Percentiles rank a stretch among this genome's conserved stretches.
phyloP scores from a whole-genome alignment of 2,888 invertebrate species.

The Pemphredon lugubris region DNA sequence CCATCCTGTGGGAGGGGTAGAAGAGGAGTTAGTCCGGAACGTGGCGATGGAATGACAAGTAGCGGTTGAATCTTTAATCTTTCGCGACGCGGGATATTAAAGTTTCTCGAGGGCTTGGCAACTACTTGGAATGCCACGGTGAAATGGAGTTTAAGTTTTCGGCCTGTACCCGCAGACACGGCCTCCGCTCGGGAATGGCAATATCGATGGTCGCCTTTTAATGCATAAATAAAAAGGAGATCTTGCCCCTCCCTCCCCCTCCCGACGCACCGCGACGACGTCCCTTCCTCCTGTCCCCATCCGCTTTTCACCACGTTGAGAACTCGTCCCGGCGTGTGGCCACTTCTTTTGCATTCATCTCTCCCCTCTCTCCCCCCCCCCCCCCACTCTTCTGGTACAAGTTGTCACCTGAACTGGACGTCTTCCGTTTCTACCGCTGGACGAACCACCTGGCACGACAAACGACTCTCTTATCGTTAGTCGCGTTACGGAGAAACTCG shows the following conservation, averaged over 20 bases:
- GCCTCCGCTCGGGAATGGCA: constrained; percentile 35
- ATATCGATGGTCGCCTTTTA: constrained; percentile 64
- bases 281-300: neutral
- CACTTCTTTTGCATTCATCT: constrained; percentile 9
- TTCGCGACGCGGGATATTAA: constrained; percentile 74
- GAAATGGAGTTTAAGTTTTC: constrained; percentile 69
- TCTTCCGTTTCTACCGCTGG: neutral
- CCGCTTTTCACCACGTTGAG: neutral
- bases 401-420: neutral
- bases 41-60: constrained; percentile 76
- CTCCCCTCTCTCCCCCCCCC: neutral
- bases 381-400: neutral
- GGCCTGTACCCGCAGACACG: constrained; percentile 28
- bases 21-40: constrained; percentile 30
- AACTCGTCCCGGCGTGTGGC: constrained; percentile 29
- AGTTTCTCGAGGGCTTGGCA: constrained; percentile 73
- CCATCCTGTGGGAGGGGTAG: constrained; percentile 21
- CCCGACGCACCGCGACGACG: no score
- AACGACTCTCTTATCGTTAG: neutral
- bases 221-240: constrained; percentile 60
- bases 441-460: constrained; percentile 1
- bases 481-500: neutral
- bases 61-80: constrained; percentile 77
- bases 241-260: constrained; percentile 18
- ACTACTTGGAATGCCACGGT: constrained; percentile 68